Evolutionary conservation across 2,113 vertebrate species (phyloP).

Genomic region (Crypturellus undulatus): DNA sequence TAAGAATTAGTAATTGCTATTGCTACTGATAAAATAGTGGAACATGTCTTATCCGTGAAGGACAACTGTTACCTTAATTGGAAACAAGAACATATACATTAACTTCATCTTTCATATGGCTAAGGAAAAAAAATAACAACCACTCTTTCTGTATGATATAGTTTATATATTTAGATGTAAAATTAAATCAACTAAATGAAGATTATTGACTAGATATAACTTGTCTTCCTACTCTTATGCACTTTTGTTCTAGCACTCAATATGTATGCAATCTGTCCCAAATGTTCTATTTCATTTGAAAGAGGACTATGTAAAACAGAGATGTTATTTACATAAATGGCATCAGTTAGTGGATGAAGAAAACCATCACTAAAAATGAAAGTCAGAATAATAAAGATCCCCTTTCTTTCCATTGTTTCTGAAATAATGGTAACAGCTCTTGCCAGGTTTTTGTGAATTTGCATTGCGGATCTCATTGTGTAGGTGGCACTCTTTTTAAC

Average conservation of each 20-base stretch:
- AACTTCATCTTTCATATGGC: background rate
- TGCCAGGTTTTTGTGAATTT: background rate
- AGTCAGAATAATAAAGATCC: background rate
- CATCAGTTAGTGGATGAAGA: background rate
- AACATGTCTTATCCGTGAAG: background rate
- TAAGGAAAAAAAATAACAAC: background rate
- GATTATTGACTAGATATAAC: background rate
- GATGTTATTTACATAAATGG: background rate
- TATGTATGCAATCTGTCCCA: background rate
- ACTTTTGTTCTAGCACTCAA: background rate
- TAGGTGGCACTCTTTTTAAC: background rate
- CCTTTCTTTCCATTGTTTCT: background rate
- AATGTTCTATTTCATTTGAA: background rate
- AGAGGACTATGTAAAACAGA: background rate
- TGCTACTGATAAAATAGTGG: background rate
- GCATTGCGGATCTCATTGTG: background rate
- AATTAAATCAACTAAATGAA: background rate
- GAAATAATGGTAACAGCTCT: fast-evolving
- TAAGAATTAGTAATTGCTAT: background rate
- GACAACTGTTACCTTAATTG: background rate
- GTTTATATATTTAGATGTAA: background rate
- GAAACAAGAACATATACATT: background rate
- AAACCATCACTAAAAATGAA: background rate
- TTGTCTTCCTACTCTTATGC: background rate
- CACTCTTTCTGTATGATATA: background rate